Conservation (phyloP, 2,888 invertebrate genomes). For the Caenorhabditis sp. region DNA sequence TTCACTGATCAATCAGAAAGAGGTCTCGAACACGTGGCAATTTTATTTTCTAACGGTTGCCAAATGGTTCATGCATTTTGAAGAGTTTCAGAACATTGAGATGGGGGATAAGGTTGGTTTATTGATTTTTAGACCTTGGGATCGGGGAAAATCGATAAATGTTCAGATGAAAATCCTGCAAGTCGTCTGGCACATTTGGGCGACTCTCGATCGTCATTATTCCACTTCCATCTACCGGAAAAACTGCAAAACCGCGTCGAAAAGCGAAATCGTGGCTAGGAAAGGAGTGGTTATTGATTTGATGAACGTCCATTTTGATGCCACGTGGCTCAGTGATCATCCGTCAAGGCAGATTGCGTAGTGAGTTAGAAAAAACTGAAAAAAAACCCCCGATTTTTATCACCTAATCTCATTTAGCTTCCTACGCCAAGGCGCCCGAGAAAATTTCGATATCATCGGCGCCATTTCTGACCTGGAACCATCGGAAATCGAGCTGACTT, state of each 20-base stretch:
- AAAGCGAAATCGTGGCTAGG: constrained; percentile 32
- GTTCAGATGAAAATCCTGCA: constrained; percentile 56
- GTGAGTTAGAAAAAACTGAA: neutral
- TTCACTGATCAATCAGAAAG: constrained; percentile 6
- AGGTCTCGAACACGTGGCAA: constrained; percentile 44
- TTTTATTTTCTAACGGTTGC: constrained; percentile 50
- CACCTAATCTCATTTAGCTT: too few species aligned
- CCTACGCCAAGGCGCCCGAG: constrained; percentile 18
- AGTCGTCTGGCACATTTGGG: constrained; percentile 54
- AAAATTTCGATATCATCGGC: constrained; percentile 40
- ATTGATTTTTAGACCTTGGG: neutral
- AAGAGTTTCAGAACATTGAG: constrained; percentile 49
- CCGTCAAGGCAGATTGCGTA: constrained; percentile 11
- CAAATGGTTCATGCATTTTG: constrained; percentile 60
- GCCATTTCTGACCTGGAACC: constrained; percentile 43
- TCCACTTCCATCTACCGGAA: constrained; percentile 24
- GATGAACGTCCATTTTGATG: constrained; percentile 23
- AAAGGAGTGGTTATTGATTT: constrained; percentile 26
- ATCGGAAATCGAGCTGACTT: constrained; percentile 54
- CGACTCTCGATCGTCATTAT: constrained; percentile 42
- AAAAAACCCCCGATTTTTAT: neutral
- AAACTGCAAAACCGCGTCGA: constrained; percentile 8
- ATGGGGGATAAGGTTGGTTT: constrained; percentile 40
- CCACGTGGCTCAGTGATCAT: constrained; percentile 45
- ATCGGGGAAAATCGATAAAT: neutral